These are phyloP conservation scores for Sebastes schlegelii DNA, from an alignment of 2,113 vertebrate genomes.

Conservation along the genomic window DNA sequence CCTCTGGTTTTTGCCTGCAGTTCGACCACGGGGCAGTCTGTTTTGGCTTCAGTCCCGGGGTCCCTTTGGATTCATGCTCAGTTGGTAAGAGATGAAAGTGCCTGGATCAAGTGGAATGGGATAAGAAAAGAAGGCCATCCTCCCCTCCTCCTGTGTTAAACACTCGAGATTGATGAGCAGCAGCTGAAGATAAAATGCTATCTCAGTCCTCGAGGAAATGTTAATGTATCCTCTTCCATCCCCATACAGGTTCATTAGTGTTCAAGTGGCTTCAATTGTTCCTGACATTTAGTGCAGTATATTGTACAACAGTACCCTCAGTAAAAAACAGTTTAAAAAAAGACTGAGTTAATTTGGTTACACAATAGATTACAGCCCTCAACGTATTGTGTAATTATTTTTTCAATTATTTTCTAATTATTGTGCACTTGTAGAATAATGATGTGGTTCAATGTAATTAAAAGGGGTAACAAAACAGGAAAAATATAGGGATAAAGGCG, in stretches of 20 bases:
- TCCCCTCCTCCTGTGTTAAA: conserved; percentile 18
- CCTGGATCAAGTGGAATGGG: conserved; percentile 1
- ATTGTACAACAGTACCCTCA: neutral
- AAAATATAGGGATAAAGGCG: neutral
- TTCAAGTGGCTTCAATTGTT: conserved; percentile 20
- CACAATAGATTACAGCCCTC: neutral
- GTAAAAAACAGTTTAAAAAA: neutral
- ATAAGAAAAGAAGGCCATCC: conserved; percentile 6
- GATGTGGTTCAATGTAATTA: neutral
- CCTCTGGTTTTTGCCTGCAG: conserved; percentile 33
- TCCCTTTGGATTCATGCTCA: conserved; percentile 30
- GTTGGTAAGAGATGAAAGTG: conserved; percentile 40
- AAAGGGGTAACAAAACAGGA: neutral
- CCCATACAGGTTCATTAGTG: conserved; percentile 5
- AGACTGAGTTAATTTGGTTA: conserved; percentile 12
- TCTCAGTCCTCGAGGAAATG: conserved; percentile 19
- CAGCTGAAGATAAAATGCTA: conserved; percentile 28
- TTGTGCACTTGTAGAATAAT: neutral
- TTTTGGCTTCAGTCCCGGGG: conserved; percentile 51
- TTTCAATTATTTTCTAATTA: neutral
- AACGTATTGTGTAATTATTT: conserved; percentile 1
- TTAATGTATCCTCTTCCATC: conserved; percentile 32
- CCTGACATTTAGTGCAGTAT: conserved; percentile 11
- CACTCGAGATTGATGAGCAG: conserved; percentile 30
- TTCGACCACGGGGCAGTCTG: conserved; percentile 40